These are phyloP conservation scores for Columba livia DNA, from an alignment of 2,113 vertebrate species.

Conservation along the genomic window DNA sequence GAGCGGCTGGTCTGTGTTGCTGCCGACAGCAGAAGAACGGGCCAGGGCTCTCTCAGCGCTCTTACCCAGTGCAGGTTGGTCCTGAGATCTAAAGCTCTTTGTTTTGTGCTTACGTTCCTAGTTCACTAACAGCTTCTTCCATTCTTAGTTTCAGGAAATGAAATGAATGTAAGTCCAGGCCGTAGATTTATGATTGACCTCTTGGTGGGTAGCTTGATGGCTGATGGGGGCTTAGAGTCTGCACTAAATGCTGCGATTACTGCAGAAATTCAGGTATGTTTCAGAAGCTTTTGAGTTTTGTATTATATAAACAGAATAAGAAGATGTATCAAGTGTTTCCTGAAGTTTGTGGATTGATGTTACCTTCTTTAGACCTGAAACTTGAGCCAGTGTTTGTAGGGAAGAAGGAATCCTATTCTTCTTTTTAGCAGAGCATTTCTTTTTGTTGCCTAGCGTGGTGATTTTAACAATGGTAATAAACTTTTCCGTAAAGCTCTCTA, in stretches of 20 bases:
- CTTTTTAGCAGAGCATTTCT: neutral
- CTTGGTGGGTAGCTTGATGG: conserved; percentile 97
- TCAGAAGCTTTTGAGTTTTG: neutral
- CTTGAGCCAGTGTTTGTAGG: neutral
- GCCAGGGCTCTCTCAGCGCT: conserved; percentile 93
- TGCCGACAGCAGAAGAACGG: conserved; percentile 94
- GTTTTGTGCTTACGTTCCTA: neutral
- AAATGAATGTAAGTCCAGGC: conserved; percentile 91
- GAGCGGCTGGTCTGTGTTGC: conserved; percentile 94
- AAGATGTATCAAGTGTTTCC: neutral
- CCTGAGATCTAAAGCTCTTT: fast-evolving
- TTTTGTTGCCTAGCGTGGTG: neutral
- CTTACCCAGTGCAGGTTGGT: conserved; percentile 89
- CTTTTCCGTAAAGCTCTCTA: neutral
- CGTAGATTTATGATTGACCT: conserved; percentile 97
- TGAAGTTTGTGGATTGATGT: neutral
- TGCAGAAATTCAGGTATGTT: conserved; percentile 93
- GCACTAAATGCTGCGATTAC: conserved; percentile 94
- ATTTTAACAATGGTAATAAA: neutral
- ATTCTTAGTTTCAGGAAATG: conserved; percentile 87
- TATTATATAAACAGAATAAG: neutral
- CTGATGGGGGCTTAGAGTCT: conserved; percentile 94
- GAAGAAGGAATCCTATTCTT: neutral
- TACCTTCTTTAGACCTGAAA: neutral
- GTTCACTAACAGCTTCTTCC: neutral